Evolutionary conservation across 2,797 vertebrate species (phyloP), one percentile per base, ranked within the genome.

Genomic region (Orientallactaga sibirica): DNA sequence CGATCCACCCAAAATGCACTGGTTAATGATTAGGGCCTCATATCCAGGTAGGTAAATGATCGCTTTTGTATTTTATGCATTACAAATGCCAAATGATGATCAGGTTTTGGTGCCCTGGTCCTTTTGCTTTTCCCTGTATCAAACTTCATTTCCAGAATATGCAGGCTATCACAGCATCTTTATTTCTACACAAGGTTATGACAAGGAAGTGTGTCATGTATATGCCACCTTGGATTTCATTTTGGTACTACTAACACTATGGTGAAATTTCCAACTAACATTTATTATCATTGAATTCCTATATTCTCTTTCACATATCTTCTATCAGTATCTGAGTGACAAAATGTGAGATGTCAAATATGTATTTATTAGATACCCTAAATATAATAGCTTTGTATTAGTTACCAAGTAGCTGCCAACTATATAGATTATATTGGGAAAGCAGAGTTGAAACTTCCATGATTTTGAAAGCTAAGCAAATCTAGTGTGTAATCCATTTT

Each of bases 291-390:
- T 70, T 1, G 33, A 90, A 86, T 68, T 80, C 55, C 74, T 92
- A 24, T 12, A 27, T 67, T 83, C 37, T 19, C 79, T 92, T 68
- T 25, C 5, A 19, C 18, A n/a, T 83, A 64, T 82, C 61, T 74
- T 27, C 16, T 27, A 91, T 94, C 84, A 83, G 48, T 68, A 80
- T 37, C 48, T 55, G 68, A 92, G 77, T 7, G 43, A 29, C 27
- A 92, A 87, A 87, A 93, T 70, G n/a, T 48, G 93, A 92, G 48
- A 64, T 93, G 58, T 88, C 58, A 87, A 88, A 89, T 75, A 20
- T 27, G 2, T 74, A 9, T 52, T 62, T 90, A 86, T 74, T 82
- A 66, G 43, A 62, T 86, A 43, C 24, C 33, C 2, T 37, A 92
- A 86, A 80, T 73, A 68, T 29, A 84, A 77, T 90, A 83, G 41